Conservation (phyloP, 1,140 invertebrate genomes). For the Aphelenchoides fujianensis region DNA sequence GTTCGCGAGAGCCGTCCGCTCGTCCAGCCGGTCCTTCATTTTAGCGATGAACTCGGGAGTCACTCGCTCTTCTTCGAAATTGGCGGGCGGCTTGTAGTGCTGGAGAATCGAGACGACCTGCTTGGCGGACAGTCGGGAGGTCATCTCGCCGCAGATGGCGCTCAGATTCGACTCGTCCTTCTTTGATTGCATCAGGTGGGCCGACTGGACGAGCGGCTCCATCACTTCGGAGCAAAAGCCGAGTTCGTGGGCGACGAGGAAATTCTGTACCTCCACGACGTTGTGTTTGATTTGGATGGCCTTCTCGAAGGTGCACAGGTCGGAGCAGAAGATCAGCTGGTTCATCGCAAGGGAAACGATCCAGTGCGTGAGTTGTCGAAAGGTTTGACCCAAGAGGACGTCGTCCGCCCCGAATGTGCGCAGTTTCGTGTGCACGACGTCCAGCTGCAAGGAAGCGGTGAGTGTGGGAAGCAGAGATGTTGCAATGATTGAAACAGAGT, state of each 20-base stretch:
- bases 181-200: slow-evolving; percentile 81
- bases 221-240: slow-evolving; percentile 72
- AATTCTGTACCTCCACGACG: slow-evolving; percentile 51
- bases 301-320: slow-evolving; percentile 94
- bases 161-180: slow-evolving; percentile 67
- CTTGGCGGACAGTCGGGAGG: slow-evolving; percentile 38
- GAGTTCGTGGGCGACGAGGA: slow-evolving; percentile 63
- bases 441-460: slow-evolving; percentile 69
- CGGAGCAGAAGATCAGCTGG: slow-evolving; percentile 87
- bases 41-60: slow-evolving; percentile 44
- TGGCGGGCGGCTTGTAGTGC: slow-evolving; percentile 53
- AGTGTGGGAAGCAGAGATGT: too few relatives aligned
- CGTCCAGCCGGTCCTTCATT: slow-evolving; percentile 36
- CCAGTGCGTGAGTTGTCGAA: slow-evolving; percentile 85
- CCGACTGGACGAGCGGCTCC: slow-evolving; percentile 87
- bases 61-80: slow-evolving; percentile 50
- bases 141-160: slow-evolving; percentile 55
- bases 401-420: slow-evolving; percentile 74
- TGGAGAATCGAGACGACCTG: slow-evolving; percentile 55
- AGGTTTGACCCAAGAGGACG: slow-evolving; percentile 74
- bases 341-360: slow-evolving; percentile 88
- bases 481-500: slow-evolving; percentile 62
- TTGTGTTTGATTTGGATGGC: slow-evolving; percentile 84
- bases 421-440: slow-evolving; percentile 69
- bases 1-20: slow-evolving; percentile 25